Conservation (phyloP, 2,113 vertebrate species). For the Lepidothrix coronata region DNA sequence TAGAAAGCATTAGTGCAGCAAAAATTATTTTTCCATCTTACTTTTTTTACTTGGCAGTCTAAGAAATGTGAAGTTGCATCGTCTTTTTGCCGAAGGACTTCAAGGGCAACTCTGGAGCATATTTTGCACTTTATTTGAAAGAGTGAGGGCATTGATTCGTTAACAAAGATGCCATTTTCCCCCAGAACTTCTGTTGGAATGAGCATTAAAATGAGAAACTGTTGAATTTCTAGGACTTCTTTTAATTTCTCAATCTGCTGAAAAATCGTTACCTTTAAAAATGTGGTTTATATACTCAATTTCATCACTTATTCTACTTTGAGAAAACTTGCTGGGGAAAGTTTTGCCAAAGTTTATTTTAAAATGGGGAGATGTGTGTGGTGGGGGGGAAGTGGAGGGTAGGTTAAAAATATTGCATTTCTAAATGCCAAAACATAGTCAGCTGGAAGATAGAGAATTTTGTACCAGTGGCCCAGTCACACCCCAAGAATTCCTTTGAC, state of each 20-base stretch:
- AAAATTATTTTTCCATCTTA: neutral
- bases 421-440: neutral
- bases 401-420: neutral
- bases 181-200: neutral
- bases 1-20: neutral
- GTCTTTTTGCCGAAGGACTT: neutral
- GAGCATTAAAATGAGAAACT: neutral
- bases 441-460: neutral
- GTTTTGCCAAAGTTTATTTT: neutral
- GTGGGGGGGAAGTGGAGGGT: neutral
- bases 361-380: neutral
- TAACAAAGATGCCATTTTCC: neutral
- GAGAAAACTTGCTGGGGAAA: neutral
- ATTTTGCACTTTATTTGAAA: neutral
- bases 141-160: neutral
- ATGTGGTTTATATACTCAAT: neutral
- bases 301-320: neutral
- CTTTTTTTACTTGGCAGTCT: neutral
- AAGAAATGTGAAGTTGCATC: neutral
- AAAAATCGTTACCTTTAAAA: neutral
- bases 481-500: neutral
- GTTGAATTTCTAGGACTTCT: neutral
- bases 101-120: neutral
- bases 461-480: neutral
- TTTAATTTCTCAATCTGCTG: neutral